Evolutionary conservation across 64 coral and sea anemone species (phyloP).

Genomic region (Dendrophyllia cribrosa): DNA sequence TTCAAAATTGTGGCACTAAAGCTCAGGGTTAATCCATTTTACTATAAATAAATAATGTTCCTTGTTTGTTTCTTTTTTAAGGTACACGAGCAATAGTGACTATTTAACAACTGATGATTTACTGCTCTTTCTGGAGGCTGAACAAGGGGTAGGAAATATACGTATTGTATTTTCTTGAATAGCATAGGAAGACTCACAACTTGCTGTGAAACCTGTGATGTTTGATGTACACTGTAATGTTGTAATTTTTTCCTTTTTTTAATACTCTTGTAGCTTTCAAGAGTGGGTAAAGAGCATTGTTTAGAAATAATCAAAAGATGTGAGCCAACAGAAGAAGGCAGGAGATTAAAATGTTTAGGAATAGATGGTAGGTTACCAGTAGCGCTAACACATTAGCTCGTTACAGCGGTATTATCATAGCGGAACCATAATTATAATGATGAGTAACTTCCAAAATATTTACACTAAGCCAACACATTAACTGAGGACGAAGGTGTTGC

Average conservation of each 20-base stretch:
- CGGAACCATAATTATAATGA: no score
- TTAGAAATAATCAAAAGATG: constrained; percentile 94
- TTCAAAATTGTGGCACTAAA: no score
- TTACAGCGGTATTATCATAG: no score
- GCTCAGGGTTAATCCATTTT: no score
- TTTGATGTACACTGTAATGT: not conserved
- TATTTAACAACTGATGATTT: constrained; percentile 98
- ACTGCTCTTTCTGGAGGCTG: constrained; percentile 92
- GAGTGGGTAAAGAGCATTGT: constrained; percentile 96
- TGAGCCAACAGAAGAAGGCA: constrained; percentile 95
- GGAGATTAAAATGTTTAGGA: constrained; percentile 94
- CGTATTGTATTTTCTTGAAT: no score
- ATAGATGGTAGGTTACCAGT: constrained; percentile 85
- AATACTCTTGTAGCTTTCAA: constrained; percentile 60
- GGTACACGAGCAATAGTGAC: constrained; percentile 97
- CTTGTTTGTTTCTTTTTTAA: constrained; percentile 29
- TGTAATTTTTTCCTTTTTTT: not conserved
- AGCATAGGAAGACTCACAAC: no score
- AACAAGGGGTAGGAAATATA: constrained; percentile 78
- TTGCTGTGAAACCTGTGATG: not conserved
- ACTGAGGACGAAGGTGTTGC: no score
- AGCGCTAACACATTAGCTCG: no score
- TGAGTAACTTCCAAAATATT: no score
- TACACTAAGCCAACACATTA: no score
- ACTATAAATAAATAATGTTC: not conserved